phyloP scores from a whole-genome alignment of 2,797 vertebrate genomes.

The Acrocephalus scirpaceus region DNA sequence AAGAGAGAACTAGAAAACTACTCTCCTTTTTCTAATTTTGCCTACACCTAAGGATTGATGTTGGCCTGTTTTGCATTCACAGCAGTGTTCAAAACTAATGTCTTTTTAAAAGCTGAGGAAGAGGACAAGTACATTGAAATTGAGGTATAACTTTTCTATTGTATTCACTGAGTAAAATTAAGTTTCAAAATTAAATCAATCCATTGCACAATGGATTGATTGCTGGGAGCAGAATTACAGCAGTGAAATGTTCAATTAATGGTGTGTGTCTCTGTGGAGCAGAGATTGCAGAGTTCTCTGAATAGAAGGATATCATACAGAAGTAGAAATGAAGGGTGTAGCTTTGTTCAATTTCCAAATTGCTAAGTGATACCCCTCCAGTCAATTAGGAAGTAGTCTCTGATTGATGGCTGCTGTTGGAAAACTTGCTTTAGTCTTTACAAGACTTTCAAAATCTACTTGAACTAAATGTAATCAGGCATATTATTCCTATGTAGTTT shows the following conservation, averaged over 20 bases:
- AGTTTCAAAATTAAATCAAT: background rate
- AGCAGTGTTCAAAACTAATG: background rate
- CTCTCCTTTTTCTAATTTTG: background rate
- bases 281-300: background rate
- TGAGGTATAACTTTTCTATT: background rate
- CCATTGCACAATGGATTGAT: background rate
- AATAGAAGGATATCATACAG: background rate
- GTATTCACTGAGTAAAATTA: background rate
- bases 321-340: background rate
- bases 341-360: background rate
- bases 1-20: background rate
- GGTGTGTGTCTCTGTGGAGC: background rate
- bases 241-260: background rate
- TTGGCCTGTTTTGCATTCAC: background rate
- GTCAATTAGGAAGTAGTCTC: background rate
- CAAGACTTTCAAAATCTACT: background rate
- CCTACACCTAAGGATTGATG: background rate
- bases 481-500: background rate
- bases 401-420: background rate
- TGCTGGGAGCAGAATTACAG: background rate
- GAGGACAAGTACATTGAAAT: background rate
- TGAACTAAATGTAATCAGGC: background rate
- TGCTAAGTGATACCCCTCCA: background rate
- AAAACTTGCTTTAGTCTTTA: background rate
- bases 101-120: background rate